Percentiles rank a stretch among this genome's conserved stretches.
These are phyloP conservation scores for Parthenolecanium corni DNA, from an alignment of 2,888 invertebrate species.

Conservation along the genomic window DNA sequence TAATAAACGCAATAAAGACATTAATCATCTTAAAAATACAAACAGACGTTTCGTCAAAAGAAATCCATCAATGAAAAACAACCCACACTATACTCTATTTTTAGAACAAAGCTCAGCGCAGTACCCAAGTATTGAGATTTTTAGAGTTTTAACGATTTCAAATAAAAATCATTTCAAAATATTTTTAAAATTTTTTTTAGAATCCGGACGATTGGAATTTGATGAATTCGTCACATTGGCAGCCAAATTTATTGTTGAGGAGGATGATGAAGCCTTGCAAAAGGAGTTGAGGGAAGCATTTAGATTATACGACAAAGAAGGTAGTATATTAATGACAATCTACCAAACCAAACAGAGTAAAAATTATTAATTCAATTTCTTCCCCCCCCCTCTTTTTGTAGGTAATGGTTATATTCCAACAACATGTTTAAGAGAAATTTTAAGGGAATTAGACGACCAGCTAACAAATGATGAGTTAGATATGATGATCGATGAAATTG, in stretches of 20 bases:
- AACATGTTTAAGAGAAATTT: conserved; percentile 82
- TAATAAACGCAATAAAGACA: too few species aligned
- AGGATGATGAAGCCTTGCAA: conserved; percentile 94
- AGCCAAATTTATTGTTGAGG: conserved; percentile 94
- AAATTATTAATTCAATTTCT: too few species aligned
- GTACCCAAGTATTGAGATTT: too few species aligned
- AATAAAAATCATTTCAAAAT: background rate
- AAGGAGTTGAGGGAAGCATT: conserved; percentile 97
- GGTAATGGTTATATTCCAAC: conserved; percentile 88
- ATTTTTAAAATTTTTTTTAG: conserved; percentile 42
- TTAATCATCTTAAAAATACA: too few species aligned
- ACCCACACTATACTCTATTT: background rate
- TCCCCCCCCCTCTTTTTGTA: too few species aligned
- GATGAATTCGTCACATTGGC: conserved; percentile 92
- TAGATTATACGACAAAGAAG: conserved; percentile 96
- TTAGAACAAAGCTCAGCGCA: too few species aligned
- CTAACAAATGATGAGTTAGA: conserved; percentile 88
- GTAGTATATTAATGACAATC: too few species aligned
- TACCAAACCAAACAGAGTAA: too few species aligned
- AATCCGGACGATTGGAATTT: conserved; percentile 91
- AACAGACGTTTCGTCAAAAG: too few species aligned
- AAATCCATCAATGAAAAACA: background rate
- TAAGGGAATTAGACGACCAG: conserved; percentile 90
- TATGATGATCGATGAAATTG: conserved; percentile 95
- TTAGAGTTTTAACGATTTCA: too few species aligned